Conservation (phyloP, 2,797 vertebrate genomes). For the Oryzias sinensis region DNA sequence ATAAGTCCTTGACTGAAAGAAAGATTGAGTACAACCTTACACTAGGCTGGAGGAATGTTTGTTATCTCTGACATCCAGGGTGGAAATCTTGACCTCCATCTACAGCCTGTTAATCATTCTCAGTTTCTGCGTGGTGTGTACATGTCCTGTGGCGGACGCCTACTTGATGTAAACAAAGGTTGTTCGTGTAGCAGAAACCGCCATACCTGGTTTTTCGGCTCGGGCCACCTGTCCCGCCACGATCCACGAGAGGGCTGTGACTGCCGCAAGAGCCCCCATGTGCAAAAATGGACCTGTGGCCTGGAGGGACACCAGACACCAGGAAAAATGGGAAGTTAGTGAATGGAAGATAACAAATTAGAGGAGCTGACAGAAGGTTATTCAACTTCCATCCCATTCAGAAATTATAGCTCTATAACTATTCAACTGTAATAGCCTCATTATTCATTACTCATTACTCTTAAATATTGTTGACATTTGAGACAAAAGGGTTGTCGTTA, state of each 20-base stretch:
- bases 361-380: conserved; percentile 5
- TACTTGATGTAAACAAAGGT: conserved; percentile 8
- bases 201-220: conserved; percentile 86
- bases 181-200: conserved; percentile 4
- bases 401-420: conserved; percentile 37
- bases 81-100: conserved; percentile 54
- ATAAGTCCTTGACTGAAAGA: conserved; percentile 11
- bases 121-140: conserved; percentile 22
- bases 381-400: conserved; percentile 31
- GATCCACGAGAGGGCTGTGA: conserved; percentile 91
- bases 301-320: conserved; percentile 62
- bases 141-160: conserved; percentile 10
- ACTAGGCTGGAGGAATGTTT: conserved; percentile 57
- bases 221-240: conserved; percentile 90
- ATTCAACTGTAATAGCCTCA: conserved; percentile 20
- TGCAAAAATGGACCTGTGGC: conserved; percentile 97
- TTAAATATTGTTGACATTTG: too few relatives aligned
- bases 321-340: conserved; percentile 2
- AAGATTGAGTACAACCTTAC: conserved; percentile 54
- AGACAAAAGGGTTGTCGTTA: background rate
- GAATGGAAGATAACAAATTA: conserved; percentile 14
- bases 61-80: conserved; percentile 53
- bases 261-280: conserved; percentile 85
- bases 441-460: conserved; percentile 10
- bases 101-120: conserved; percentile 68